phyloP scores from a whole-genome alignment of 1,140 invertebrate genomes.

The Macrobrachium nipponense region DNA sequence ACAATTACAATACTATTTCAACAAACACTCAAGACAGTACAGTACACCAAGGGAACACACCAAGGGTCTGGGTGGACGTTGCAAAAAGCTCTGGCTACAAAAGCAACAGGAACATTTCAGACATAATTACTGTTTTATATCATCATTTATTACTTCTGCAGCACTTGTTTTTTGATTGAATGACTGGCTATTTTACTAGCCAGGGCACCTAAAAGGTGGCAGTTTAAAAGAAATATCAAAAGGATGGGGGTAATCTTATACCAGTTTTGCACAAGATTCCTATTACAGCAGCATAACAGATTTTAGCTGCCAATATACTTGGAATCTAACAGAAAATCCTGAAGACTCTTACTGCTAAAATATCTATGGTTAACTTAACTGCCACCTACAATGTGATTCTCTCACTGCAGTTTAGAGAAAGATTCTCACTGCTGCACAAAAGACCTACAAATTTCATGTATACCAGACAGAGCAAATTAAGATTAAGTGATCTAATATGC shows the following conservation, averaged over 20 bases:
- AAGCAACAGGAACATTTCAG: constrained; percentile 32
- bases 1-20: constrained; percentile 26
- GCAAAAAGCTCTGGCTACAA: constrained; percentile 35
- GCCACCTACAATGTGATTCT: neutral
- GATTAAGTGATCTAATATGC: neutral
- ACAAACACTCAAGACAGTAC: constrained; percentile 16
- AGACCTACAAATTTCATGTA: no score
- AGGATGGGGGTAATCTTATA: neutral
- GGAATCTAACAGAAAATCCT: constrained; percentile 12
- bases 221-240: neutral
- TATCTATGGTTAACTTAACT: constrained; percentile 13
- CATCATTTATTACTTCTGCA: constrained; percentile 9
- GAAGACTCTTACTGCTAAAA: constrained; percentile 16
- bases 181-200: neutral
- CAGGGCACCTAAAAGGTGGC: constrained; percentile 17
- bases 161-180: constrained; percentile 57
- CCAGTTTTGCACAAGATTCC: constrained; percentile 4
- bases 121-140: constrained; percentile 17
- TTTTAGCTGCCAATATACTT: neutral
- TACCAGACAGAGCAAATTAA: no score
- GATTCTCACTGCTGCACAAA: neutral
- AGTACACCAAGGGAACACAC: constrained; percentile 44
- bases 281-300: neutral
- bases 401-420: neutral
- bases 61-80: constrained; percentile 35